Evolutionary conservation across 2,113 vertebrate species (phyloP), one percentile per base, ranked within the genome.

Genomic region (Prionailurus bengalensis): DNA sequence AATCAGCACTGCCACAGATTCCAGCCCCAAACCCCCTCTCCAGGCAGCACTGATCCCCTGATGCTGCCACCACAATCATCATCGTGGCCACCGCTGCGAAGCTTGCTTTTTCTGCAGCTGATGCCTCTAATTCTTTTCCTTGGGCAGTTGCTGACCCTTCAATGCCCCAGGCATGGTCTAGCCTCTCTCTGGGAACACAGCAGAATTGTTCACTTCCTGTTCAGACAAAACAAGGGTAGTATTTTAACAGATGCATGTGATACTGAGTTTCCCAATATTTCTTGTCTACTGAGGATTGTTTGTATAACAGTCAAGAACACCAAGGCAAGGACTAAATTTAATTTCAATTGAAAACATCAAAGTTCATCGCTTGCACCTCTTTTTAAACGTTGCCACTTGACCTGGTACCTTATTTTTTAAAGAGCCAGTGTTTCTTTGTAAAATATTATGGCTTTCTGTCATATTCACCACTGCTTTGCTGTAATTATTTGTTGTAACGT

Each of bases 131-230:
- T 19, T 42, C 39, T 68, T 45, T 36, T 25, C 83, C 55, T 31
- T 29, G 31, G 63, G 70, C 31, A 27, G 73, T 93, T 39, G 61
- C 71, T 90, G 65, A 70, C 85, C 65, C 48, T 74, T 80, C 70
- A 31, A 13, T 29, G 55, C 14, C 76, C 45, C 0, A 0, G 53
- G 45, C 70, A 12, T 0, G 0, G 12, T 81, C 70, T 65, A 63
- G 51, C 48, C 42, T 86, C 53, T 84, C n/a, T 63, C 51, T 23
- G 36, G 58, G 1, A 7, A 78, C 83, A 76, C 0, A 4, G 87
- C 29, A 76, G 66, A 91, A 65, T 33, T 9, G n/a, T 51, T 81
- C 79, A 71, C 81, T 96, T 96, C 96, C 92, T 95, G 33, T 31
- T 92, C 92, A 61, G 89, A 95, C 74, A 74, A 88, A 91, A 48